phyloP scores from a whole-genome alignment of 1,140 invertebrate species.

The Bombus polaris region DNA sequence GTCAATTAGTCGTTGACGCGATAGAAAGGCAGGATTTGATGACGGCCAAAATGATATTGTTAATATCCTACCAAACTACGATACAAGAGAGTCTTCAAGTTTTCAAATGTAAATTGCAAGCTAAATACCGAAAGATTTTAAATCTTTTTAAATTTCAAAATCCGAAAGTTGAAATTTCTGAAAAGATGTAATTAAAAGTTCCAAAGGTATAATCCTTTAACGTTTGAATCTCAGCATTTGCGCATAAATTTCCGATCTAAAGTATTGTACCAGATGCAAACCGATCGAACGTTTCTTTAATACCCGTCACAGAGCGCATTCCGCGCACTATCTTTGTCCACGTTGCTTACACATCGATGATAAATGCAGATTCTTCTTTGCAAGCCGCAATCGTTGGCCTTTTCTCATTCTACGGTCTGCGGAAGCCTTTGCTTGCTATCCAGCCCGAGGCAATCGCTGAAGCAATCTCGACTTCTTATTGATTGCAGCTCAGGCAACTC shows the following conservation, averaged over 20 bases:
- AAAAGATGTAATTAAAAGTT: too few relatives aligned
- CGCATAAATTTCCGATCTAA: neutral
- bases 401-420: constrained; percentile 29
- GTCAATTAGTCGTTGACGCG: neutral
- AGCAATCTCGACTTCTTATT: constrained; percentile 71
- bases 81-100: neutral
- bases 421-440: constrained; percentile 37
- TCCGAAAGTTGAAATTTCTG: neutral
- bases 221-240: neutral
- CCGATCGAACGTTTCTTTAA: neutral
- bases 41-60: neutral
- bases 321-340: neutral
- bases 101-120: neutral
- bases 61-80: neutral
- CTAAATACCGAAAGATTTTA: too few relatives aligned
- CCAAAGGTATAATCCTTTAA: neutral
- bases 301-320: neutral
- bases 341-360: constrained; percentile 58
- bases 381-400: constrained; percentile 11
- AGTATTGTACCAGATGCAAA: neutral
- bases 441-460: constrained; percentile 61
- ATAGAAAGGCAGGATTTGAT: too few relatives aligned
- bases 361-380: constrained; percentile 60
- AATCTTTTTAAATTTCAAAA: neutral
- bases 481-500: constrained; percentile 68